A percentile compares a stretch with the other conserved stretches of the same genome.
These are phyloP conservation scores for Lepidurus apus DNA, from an alignment of 1,140 invertebrate genomes.

Conservation along the genomic window DNA sequence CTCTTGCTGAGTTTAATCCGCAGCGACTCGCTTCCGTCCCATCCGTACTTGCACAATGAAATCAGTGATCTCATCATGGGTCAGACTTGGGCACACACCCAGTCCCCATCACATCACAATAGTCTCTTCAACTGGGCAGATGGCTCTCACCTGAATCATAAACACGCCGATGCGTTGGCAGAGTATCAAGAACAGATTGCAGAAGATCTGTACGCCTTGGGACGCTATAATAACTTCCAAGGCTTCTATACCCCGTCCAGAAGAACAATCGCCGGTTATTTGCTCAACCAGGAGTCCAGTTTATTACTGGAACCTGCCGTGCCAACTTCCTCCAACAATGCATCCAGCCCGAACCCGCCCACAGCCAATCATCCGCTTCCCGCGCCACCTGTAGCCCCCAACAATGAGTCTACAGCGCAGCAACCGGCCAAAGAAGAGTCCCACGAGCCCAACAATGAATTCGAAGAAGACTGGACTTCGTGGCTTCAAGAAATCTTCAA, in stretches of 20 bases:
- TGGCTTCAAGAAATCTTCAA: slow-evolving; percentile 9
- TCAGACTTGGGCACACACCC: slow-evolving; percentile 44
- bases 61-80: slow-evolving; percentile 45
- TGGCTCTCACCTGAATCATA: slow-evolving; percentile 60
- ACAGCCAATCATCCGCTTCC: background rate
- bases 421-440: background rate
- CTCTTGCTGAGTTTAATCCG: slow-evolving; percentile 68
- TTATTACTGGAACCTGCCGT: slow-evolving; percentile 12
- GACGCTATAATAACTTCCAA: slow-evolving; percentile 49
- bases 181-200: slow-evolving; percentile 68
- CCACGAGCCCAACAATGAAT: background rate
- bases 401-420: slow-evolving; percentile 20
- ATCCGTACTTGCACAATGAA: slow-evolving; percentile 48
- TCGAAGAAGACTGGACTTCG: background rate
- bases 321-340: background rate
- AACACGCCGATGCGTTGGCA: slow-evolving; percentile 63
- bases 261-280: slow-evolving; percentile 51
- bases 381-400: background rate
- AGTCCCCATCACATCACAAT: slow-evolving; percentile 47
- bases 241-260: slow-evolving; percentile 26
- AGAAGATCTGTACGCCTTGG: slow-evolving; percentile 66
- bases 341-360: background rate
- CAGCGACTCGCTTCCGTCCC: slow-evolving; percentile 58
- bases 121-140: slow-evolving; percentile 47
- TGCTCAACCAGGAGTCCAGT: slow-evolving; percentile 46